These are phyloP conservation scores for Holothuria glaberrima DNA, from an alignment of 35 echinoderm and acorn worm genomes.

Conservation along the genomic window DNA sequence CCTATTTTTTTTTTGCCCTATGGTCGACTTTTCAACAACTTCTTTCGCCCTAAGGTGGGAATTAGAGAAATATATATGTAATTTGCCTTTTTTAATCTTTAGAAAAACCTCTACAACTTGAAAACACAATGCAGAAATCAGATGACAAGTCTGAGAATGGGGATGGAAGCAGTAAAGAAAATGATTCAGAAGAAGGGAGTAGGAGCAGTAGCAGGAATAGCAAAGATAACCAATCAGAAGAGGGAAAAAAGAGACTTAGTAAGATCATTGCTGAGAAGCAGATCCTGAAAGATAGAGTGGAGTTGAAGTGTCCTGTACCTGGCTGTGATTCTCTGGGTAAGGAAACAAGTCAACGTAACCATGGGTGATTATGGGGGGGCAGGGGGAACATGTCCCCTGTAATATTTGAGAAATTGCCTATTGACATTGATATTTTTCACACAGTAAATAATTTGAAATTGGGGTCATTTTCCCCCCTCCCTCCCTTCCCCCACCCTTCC, in stretches of 20 bases:
- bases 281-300: slow-evolving; percentile 80
- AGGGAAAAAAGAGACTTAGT: slow-evolving; percentile 74
- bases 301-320: slow-evolving; percentile 86
- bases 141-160: slow-evolving; percentile 52
- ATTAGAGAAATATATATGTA: no score
- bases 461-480: no score
- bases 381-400: no score
- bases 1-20: no score
- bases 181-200: slow-evolving; percentile 32
- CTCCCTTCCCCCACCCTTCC: no score
- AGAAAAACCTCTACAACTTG: background rate
- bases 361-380: no score
- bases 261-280: slow-evolving; percentile 74
- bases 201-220: slow-evolving; percentile 20
- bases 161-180: slow-evolving; percentile 46
- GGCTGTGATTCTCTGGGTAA: slow-evolving; percentile 97
- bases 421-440: no score
- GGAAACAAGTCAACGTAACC: no score
- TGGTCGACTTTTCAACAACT: no score
- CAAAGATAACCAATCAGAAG: slow-evolving; percentile 66
- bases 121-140: background rate
- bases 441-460: no score
- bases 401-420: no score
- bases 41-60: no score
- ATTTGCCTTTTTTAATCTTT: background rate